Percentiles rank a stretch among this genome's conserved stretches.
phyloP scores from a whole-genome alignment of 2,888 invertebrate species.

The Crocallis elinguaria region DNA sequence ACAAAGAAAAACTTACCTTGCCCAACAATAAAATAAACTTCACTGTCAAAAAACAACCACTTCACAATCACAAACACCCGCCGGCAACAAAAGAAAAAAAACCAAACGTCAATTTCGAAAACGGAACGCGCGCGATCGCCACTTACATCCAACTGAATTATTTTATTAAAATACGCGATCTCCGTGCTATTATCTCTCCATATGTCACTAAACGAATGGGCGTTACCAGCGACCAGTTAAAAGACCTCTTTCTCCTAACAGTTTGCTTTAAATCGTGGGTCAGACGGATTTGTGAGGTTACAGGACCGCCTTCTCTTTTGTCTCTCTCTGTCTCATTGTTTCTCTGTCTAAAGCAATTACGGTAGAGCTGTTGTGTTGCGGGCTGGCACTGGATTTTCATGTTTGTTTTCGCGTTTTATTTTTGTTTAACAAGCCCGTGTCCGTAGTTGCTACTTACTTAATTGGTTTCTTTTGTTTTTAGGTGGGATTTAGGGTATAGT shows the following conservation, averaged over 20 bases:
- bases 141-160: constrained; percentile 73
- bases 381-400: constrained; percentile 44
- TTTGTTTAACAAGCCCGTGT: constrained; percentile 43
- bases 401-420: constrained; percentile 40
- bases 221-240: constrained; percentile 56
- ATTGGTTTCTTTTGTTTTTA: constrained; percentile 33
- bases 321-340: constrained; percentile 29
- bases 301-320: constrained; percentile 26
- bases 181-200: constrained; percentile 71
- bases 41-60: constrained; percentile 11
- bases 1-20: background rate
- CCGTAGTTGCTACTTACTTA: constrained; percentile 31
- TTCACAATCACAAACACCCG: constrained; percentile 8
- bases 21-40: background rate
- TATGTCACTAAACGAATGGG: constrained; percentile 72
- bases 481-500: background rate
- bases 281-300: constrained; percentile 38
- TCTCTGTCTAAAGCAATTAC: constrained; percentile 38
- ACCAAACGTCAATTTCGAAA: constrained; percentile 20
- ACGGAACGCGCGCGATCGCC: constrained; percentile 31
- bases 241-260: constrained; percentile 29
- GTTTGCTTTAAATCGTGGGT: constrained; percentile 25
- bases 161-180: constrained; percentile 67
- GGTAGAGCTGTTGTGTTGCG: constrained; percentile 34
- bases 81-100: constrained; percentile 25